Evolutionary conservation across 2,797 vertebrate genomes (phyloP), one percentile per base, ranked within the genome.

Genomic region (Liparis tanakae): DNA sequence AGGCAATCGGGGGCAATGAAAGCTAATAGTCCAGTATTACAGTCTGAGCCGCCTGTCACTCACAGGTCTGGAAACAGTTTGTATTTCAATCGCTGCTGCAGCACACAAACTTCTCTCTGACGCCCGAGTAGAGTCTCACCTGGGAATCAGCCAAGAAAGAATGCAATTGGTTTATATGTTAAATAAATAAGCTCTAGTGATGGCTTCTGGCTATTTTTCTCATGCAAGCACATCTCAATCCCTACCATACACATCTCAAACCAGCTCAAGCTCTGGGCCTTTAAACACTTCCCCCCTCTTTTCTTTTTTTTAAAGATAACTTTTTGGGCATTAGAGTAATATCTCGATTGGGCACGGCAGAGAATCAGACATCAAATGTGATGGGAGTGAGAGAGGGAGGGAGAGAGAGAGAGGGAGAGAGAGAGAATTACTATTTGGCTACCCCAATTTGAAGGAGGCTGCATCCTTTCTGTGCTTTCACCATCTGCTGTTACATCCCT

Each of bases 21-120:
- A 56, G 67, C 76, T 79, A 76, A 82, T 46, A 9, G 57, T 18
- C 0, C 22, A 57, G 60, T 1, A 30, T 62, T 67, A 18, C 6
- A 17, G 74, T 34, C 41, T 72, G 65, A 70, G 22, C 57, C 22
- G 36, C 44, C 76, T 75, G 80, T 71, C 81, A 74, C 18, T 84
- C 71, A 74, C 0, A 6, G 30, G 22, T 41, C 44, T 30, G 10
- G 43, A 50, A 65, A 46, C 36, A 6, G 39, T 67, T 64, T 36
- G 36, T 10, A 46, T 17, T 22, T 58, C 33, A 59, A 34, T 67
- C 17, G 0, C 39, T 61, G 20, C 70, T 50, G 61, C 58, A 36
- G 66, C 13, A 25, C n/a, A 55, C 17, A 18, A 2, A 51, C 63
- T 34, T 18, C 14, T 62, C 15, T 53, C 4, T 20, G 51, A 36